Conservation (phyloP, 2,888 invertebrate species). For the Leptura quadrifasciata region DNA sequence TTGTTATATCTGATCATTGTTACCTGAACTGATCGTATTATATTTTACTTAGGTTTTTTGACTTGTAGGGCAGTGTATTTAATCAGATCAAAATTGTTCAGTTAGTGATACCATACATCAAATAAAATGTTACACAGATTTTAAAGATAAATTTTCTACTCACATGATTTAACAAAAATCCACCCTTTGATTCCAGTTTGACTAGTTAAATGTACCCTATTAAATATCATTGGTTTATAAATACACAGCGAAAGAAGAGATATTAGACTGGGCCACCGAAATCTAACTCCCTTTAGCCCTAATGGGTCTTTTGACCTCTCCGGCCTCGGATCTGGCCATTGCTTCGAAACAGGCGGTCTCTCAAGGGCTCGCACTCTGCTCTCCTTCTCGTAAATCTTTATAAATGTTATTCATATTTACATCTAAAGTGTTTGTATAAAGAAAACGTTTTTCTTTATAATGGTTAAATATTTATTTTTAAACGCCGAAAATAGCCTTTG, state of each 20-base stretch:
- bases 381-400: slow-evolving; percentile 26
- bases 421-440: slow-evolving; percentile 24
- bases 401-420: slow-evolving; percentile 31
- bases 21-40: too few species aligned
- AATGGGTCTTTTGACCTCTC: slow-evolving; percentile 27
- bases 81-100: too few species aligned
- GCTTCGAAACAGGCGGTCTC: slow-evolving; percentile 28
- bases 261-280: slow-evolving; percentile 1
- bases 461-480: slow-evolving; percentile 23
- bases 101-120: too few species aligned
- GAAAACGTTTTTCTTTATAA: slow-evolving; percentile 24
- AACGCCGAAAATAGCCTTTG: not conserved
- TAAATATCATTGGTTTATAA: slow-evolving; percentile 3
- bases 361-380: slow-evolving; percentile 26
- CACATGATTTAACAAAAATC: not conserved
- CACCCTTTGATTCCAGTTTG: not conserved
- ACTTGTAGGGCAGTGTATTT: too few species aligned
- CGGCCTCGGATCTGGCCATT: slow-evolving; percentile 12
- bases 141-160: not conserved
- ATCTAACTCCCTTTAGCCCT: slow-evolving; percentile 15
- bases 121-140: too few species aligned
- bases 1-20: too few species aligned
- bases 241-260: slow-evolving; percentile 12
- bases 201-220: not conserved
- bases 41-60: too few species aligned